phyloP scores from a whole-genome alignment of 1,140 invertebrate genomes.

The Mya arenaria region DNA sequence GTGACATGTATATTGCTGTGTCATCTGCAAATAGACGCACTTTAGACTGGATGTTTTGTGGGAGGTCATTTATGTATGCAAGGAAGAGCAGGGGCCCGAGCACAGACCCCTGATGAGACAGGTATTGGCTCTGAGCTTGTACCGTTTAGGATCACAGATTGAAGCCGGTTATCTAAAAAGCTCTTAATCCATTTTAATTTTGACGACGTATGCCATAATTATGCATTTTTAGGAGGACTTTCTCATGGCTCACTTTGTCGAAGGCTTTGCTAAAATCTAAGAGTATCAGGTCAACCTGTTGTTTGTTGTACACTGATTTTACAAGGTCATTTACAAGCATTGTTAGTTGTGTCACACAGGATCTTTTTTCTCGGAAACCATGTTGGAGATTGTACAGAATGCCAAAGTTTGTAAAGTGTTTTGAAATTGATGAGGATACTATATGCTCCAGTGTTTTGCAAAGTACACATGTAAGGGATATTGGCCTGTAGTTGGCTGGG shows the following conservation, averaged over 20 bases:
- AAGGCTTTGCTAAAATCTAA: slow-evolving; percentile 62
- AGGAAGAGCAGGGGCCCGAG: slow-evolving; percentile 59
- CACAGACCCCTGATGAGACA: slow-evolving; percentile 53
- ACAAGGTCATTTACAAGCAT: not conserved
- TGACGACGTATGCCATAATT: slow-evolving; percentile 25
- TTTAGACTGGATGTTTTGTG: slow-evolving; percentile 10
- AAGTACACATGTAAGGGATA: slow-evolving; percentile 28
- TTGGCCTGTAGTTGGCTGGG: slow-evolving; percentile 27
- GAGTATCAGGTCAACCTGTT: slow-evolving; percentile 29
- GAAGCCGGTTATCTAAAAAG: slow-evolving; percentile 43
- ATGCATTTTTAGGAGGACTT: slow-evolving; percentile 49
- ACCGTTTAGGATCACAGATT: slow-evolving; percentile 55
- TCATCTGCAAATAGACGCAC: slow-evolving; percentile 48
- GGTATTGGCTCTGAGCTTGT: slow-evolving; percentile 3
- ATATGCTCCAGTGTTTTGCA: slow-evolving; percentile 49
- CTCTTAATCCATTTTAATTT: slow-evolving; percentile 49
- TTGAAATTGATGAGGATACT: slow-evolving; percentile 11
- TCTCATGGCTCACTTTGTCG: slow-evolving; percentile 57
- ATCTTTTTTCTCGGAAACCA: slow-evolving; percentile 44
- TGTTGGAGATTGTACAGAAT: slow-evolving; percentile 32
- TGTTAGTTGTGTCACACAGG: not conserved
- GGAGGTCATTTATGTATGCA: slow-evolving; percentile 58
- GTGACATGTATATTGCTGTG: not conserved
- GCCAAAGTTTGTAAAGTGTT: slow-evolving; percentile 6
- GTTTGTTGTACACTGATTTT: not conserved